These are phyloP conservation scores for Drosophila multiciliata DNA, from an alignment of 2,888 invertebrate genomes.

Conservation along the genomic window DNA sequence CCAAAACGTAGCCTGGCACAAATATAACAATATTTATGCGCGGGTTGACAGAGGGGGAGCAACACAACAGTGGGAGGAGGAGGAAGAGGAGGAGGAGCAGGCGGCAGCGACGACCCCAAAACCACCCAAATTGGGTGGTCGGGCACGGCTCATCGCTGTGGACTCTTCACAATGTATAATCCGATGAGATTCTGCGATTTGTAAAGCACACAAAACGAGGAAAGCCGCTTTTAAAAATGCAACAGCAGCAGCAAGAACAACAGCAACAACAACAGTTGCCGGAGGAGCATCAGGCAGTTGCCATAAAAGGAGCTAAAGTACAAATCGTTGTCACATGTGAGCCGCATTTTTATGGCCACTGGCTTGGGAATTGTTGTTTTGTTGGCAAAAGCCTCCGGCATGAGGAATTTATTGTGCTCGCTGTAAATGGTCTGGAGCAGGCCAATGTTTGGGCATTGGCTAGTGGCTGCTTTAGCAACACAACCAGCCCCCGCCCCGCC, in stretches of 20 bases:
- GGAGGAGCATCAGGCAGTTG: conserved; percentile 30
- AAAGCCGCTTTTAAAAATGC: conserved; percentile 50
- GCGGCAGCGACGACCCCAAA: conserved; percentile 30
- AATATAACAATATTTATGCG: conserved; percentile 33
- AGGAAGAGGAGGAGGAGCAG: background rate
- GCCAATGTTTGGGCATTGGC: conserved; percentile 52
- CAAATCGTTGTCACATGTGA: conserved; percentile 85
- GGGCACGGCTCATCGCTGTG: background rate
- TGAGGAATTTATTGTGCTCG: conserved; percentile 73
- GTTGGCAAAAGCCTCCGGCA: conserved; percentile 56
- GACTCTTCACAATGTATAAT: conserved; percentile 61
- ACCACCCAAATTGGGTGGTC: conserved; percentile 40
- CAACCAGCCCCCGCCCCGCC: background rate
- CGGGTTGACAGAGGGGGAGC: conserved; percentile 1
- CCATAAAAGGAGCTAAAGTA: conserved; percentile 85
- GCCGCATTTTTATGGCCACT: conserved; percentile 84
- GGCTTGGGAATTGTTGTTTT: conserved; percentile 79
- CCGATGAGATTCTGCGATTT: conserved; percentile 77
- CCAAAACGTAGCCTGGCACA: conserved; percentile 21
- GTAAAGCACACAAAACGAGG: conserved; percentile 46
- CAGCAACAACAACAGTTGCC: conserved; percentile 13
- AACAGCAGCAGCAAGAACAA: conserved; percentile 29
- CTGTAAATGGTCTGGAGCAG: conserved; percentile 70
- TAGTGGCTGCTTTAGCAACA: conserved; percentile 24
- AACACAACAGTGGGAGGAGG: background rate